A percentile compares a stretch with the other conserved stretches of the same genome.
phyloP scores from a whole-genome alignment of 2,888 invertebrate genomes.

The Ornithoptera priamus region DNA sequence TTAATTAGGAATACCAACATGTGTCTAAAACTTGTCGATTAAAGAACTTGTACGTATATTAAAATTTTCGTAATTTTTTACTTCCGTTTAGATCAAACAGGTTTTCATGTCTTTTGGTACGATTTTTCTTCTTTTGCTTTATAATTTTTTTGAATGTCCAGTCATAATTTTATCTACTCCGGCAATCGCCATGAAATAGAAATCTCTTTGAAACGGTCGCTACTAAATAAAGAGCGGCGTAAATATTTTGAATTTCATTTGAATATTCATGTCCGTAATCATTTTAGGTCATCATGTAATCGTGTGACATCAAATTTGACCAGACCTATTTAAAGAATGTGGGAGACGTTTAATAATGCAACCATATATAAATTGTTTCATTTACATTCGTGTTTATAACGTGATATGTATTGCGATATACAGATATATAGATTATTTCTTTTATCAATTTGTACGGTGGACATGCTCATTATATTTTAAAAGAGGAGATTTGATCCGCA shows the following conservation, averaged over 20 bases:
- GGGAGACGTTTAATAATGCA: not conserved
- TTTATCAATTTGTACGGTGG: too few relatives aligned
- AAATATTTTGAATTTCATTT: slow-evolving; percentile 27
- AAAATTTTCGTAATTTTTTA: too few relatives aligned
- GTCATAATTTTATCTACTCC: slow-evolving; percentile 12
- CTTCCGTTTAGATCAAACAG: not conserved
- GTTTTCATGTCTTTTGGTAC: not conserved
- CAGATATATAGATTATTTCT: too few relatives aligned
- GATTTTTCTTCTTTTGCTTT: not conserved
- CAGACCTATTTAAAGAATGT: slow-evolving; percentile 1
- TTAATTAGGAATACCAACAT: too few relatives aligned
- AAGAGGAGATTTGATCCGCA: too few relatives aligned
- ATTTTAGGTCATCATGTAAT: slow-evolving; percentile 35
- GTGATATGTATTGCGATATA: too few relatives aligned
- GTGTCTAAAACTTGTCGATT: too few relatives aligned
- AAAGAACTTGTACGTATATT: too few relatives aligned
- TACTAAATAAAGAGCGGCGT: slow-evolving; percentile 7
- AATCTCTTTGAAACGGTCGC: slow-evolving; percentile 15
- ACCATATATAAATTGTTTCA: not conserved
- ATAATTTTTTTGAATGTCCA: not conserved
- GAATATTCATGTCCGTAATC: slow-evolving; percentile 38
- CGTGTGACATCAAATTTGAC: not conserved
- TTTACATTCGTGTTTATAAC: too few relatives aligned
- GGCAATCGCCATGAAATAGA: slow-evolving; percentile 5
- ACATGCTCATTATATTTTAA: too few relatives aligned